phyloP scores from a whole-genome alignment of 37 sponge, comb jelly and placozoan genomes.

The Beroe forskalii region DNA sequence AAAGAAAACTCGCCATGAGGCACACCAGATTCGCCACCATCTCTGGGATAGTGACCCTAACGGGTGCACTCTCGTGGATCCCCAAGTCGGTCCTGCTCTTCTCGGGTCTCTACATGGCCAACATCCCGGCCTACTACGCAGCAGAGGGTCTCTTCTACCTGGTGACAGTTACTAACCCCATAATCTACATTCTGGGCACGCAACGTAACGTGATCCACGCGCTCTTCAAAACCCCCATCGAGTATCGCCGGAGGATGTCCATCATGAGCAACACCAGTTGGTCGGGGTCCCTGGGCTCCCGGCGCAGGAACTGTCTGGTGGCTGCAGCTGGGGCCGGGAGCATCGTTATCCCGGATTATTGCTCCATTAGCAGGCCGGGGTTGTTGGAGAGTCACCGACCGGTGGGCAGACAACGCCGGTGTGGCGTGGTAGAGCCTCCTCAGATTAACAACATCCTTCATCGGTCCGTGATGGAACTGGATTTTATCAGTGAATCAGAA shows the following conservation, averaged over 20 bases:
- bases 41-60: neutral
- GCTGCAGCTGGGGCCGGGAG: too few species aligned
- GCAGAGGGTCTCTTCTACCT: constrained; percentile 1
- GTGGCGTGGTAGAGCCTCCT: too few species aligned
- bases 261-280: neutral
- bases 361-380: too few species aligned
- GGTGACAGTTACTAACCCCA: constrained; percentile 38
- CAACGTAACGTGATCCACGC: constrained; percentile 29
- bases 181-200: constrained; percentile 34
- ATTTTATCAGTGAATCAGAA: too few species aligned
- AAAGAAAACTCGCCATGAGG: neutral
- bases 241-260: constrained; percentile 19
- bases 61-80: constrained; percentile 25
- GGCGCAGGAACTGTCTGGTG: too few species aligned
- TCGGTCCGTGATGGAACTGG: too few species aligned
- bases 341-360: too few species aligned
- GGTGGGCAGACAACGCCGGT: too few species aligned
- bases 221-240: constrained; percentile 22
- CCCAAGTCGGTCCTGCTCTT: constrained; percentile 1
- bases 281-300: too few species aligned
- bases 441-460: too few species aligned
- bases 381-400: too few species aligned
- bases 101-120: neutral
- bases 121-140: neutral
- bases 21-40: constrained; percentile 21